Evolutionary conservation across 2,113 vertebrate genomes (phyloP).

Genomic region (Ancistrus triradiatus): DNA sequence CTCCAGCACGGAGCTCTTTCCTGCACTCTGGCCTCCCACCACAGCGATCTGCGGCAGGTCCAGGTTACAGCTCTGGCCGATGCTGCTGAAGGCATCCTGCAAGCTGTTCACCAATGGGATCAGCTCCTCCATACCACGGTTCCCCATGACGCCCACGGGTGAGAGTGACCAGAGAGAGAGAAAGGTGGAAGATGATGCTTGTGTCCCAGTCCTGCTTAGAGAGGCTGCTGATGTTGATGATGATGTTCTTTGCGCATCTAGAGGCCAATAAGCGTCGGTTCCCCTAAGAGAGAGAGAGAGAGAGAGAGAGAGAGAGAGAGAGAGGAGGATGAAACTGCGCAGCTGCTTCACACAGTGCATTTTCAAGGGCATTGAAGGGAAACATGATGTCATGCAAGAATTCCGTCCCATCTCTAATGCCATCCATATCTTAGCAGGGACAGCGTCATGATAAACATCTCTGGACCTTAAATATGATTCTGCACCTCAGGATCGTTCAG

Average conservation of each 20-base stretch:
- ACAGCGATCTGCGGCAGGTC: constrained; percentile 87
- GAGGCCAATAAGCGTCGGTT: background rate
- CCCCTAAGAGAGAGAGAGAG: too few relatives aligned
- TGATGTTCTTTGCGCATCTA: background rate
- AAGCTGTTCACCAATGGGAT: constrained; percentile 89
- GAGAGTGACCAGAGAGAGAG: constrained; percentile 7
- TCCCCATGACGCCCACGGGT: constrained; percentile 64
- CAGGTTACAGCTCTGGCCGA: constrained; percentile 85
- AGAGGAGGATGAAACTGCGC: constrained; percentile 53
- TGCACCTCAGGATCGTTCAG: background rate
- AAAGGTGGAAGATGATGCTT: background rate
- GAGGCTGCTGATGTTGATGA: background rate
- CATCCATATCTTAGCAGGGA: background rate
- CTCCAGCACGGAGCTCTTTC: constrained; percentile 87
- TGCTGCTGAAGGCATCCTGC: constrained; percentile 88
- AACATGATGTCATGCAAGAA: constrained; percentile 20
- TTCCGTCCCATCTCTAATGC: background rate
- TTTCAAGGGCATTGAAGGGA: constrained; percentile 62
- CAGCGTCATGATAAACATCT: too few relatives aligned
- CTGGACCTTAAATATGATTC: too few relatives aligned
- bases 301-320: constrained; percentile 8
- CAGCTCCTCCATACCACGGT: constrained; percentile 87
- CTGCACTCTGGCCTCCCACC: constrained; percentile 86
- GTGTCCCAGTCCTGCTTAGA: background rate
- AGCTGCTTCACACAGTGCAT: constrained; percentile 51